These are phyloP conservation scores for Zonotrichia albicollis DNA, from an alignment of 2,797 vertebrate species.

Conservation along the genomic window DNA sequence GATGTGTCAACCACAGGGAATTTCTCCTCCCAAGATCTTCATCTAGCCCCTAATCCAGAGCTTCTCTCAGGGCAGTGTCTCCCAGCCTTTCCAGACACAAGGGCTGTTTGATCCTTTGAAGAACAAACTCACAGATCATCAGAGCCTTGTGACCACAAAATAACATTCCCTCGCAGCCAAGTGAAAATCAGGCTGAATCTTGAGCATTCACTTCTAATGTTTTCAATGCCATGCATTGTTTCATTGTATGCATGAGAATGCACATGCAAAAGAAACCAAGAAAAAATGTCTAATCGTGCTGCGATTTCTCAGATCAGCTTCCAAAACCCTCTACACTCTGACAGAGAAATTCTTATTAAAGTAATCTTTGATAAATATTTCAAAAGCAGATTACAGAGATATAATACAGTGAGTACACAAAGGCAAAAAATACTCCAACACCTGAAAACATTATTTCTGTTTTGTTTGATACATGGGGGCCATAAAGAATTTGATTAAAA, in stretches of 20 bases:
- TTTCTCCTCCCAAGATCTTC: neutral
- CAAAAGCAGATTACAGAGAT: neutral
- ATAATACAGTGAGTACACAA: neutral
- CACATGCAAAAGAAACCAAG: neutral
- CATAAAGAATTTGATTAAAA: neutral
- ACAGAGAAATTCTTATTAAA: neutral
- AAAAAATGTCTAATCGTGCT: neutral
- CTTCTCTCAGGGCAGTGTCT: neutral
- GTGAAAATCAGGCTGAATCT: neutral
- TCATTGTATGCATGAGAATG: neutral
- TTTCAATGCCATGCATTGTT: neutral
- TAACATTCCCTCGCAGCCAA: neutral
- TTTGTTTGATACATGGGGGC: neutral
- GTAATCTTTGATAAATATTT: neutral
- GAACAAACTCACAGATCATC: neutral
- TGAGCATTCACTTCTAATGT: neutral
- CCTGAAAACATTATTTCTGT: neutral
- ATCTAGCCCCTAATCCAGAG: neutral
- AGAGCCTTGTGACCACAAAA: neutral
- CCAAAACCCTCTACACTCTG: neutral
- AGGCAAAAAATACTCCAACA: neutral
- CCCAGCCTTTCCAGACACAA: neutral
- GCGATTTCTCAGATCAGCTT: neutral
- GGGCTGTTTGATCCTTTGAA: neutral
- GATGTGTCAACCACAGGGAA: neutral